A percentile compares a stretch with the other conserved stretches of the same genome.
These are phyloP conservation scores for Pollenia amentaria DNA, from an alignment of 2,888 invertebrate genomes.

Conservation along the genomic window DNA sequence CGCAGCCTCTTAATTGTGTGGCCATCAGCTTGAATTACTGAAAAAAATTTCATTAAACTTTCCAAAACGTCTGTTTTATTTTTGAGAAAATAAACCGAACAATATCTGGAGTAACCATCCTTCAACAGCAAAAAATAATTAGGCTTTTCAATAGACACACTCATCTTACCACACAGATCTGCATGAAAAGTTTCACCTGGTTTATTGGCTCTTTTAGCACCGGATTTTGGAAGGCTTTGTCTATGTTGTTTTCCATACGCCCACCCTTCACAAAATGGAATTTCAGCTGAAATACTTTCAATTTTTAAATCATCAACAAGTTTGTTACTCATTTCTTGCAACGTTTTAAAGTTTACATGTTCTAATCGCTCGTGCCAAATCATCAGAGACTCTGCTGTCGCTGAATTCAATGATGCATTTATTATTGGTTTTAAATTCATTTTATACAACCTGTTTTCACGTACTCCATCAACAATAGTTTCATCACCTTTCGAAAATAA, in stretches of 20 bases:
- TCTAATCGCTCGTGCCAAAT: no score
- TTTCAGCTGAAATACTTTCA: constrained; percentile 16
- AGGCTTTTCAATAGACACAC: constrained; percentile 29
- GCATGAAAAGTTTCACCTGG: constrained; percentile 52
- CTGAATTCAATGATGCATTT: constrained; percentile 25
- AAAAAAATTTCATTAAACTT: no score
- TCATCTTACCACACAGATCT: constrained; percentile 59
- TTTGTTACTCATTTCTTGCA: no score
- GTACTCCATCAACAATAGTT: constrained; percentile 66
- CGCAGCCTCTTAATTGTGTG: no score
- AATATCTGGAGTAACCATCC: constrained; percentile 42
- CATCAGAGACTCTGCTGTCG: no score
- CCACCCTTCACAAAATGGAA: constrained; percentile 38
- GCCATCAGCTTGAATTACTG: no score
- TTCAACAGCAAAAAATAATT: constrained; percentile 60
- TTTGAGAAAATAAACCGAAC: constrained; percentile 59
- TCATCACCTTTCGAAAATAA: constrained; percentile 59
- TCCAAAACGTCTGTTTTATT: no score
- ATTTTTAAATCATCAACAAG: constrained; percentile 36
- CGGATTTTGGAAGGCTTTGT: constrained; percentile 11
- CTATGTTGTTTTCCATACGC: constrained; percentile 54
- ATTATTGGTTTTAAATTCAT: constrained; percentile 31
- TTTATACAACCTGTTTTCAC: constrained; percentile 66
- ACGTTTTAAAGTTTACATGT: no score
- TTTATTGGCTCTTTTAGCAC: no score